Evolutionary conservation across 2,888 invertebrate genomes (phyloP), one percentile per base, ranked within the genome.

Genomic region (Lasioglossum malachurum): DNA sequence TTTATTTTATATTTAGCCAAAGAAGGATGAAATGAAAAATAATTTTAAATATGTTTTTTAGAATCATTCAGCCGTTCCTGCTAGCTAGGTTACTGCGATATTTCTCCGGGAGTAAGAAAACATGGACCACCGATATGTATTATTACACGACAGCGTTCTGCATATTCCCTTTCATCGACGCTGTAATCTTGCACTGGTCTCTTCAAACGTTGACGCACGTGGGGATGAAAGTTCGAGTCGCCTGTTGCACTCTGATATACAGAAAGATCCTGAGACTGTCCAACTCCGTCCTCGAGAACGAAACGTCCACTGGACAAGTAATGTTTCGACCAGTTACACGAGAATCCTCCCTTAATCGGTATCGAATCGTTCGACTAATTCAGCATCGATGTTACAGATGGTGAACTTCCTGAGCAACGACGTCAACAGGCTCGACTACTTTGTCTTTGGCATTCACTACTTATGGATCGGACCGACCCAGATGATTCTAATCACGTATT

Each of bases 401-500:
- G 96, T 97, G 0, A 97, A 97, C 93, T 93, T 97, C 23, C 96
- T 98, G 95, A 97, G 98, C 38, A 98, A 97, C 90, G 98, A 98
- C 93, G 97, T 98, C 1, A 97, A 97, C 90, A 96, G 97, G 88
- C 97, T 98, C 93, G 98, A 98, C 93, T 96, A 97, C 87, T 97
- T 97, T 12, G 96, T 97, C 1, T 94, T 97, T 31, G 97, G 97
- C 92, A 95, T 97, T 0, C 97, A 98, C 93, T 98, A 97, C 92
- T 96, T 98, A 27, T 97, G 98, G 97, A 96, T 98, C 82, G 97
- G 97, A 38, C 98, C 98, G 0, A 88, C 97, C 14, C 97, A 97
- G 93, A 96, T 97, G n/a, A 80, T 97, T 83, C 96, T 97, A 53
- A 96, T 96, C 31, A 95, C 96, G 10, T 96, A 95, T 78, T 95